Conservation (phyloP, 1,140 invertebrate species). For the Venturia canescens region DNA sequence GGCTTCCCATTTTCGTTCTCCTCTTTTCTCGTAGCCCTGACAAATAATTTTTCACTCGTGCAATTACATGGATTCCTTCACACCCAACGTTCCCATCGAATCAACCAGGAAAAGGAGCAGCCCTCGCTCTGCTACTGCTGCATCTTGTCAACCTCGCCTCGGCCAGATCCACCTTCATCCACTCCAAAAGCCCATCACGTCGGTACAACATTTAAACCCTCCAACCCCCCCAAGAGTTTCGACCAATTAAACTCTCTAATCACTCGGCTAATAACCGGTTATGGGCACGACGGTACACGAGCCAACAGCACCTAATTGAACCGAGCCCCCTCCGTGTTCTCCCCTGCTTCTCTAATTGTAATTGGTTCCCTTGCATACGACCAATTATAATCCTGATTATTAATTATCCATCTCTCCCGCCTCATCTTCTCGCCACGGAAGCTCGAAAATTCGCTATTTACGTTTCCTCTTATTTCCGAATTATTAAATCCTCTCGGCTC, state of each 20-base stretch:
- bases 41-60: not conserved
- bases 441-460: not conserved
- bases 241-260: slow-evolving; percentile 44
- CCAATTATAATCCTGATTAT: slow-evolving; percentile 37
- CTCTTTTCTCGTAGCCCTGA: no score
- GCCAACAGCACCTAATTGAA: slow-evolving; percentile 39
- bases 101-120: not conserved
- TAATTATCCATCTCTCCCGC: slow-evolving; percentile 18
- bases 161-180: not conserved
- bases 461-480: not conserved
- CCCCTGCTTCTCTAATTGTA: slow-evolving; percentile 37
- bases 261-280: slow-evolving; percentile 43
- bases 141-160: slow-evolving; percentile 19
- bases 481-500: no score
- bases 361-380: slow-evolving; percentile 22
- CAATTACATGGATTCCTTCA: not conserved
- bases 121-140: not conserved
- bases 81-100: not conserved
- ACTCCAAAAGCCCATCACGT: not conserved
- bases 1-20: no score
- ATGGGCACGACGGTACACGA: slow-evolving; percentile 23
- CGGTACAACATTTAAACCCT: not conserved
- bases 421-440: not conserved
- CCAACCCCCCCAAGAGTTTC: slow-evolving; percentile 29
- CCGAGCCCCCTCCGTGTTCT: no score